Evolutionary conservation across 2,797 vertebrate species (phyloP), one percentile per base, ranked within the genome.

Genomic region (Chelon auratus): DNA sequence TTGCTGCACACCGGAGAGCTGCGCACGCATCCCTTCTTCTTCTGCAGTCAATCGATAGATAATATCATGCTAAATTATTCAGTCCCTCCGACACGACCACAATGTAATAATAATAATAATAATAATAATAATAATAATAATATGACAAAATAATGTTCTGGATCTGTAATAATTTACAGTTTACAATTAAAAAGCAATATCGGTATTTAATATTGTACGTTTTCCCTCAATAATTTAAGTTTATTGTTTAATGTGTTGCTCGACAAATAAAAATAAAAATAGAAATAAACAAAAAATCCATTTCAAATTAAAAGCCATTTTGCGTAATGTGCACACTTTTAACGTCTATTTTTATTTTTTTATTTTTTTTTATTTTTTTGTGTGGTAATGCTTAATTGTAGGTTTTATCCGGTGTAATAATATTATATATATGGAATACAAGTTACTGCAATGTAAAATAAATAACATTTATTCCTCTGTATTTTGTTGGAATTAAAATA

Each of bases 41-140:
- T 71, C 64, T 80, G 45, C 51, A 55, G 17, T 24, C 47, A 47
- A 78, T 85, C 79, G 33, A 84, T 88, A 59, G 47, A 83, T 79
- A 63, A 81, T 76, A 83, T 52, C 64, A 55, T 85, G 53, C 24
- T 80, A 70, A 87, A 83, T 48, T 48, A 48, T 48, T 48, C 45
- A 20, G 9, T 15, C n/a, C 9, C 45, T 48, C 18, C 45, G 45
- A 18, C n/a, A 2, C 3, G 45, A 5, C 7, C 2, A 18, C 45
- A 18, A 18, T 20, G n/a, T 48, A 48, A 48, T 48, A n/a, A 11
- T 55, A 59, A 62, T 43, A 57, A 52, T 39, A 24, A 30, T 55
- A 50, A 59, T 40, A 50, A 43, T 47, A 40, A 52, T 20, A 37
- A 50, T 50, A 26, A 62, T 13, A 7, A 63, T 48, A 42, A 63